phyloP scores from a whole-genome alignment of 2,888 invertebrate genomes.

The Clunio marinus region DNA sequence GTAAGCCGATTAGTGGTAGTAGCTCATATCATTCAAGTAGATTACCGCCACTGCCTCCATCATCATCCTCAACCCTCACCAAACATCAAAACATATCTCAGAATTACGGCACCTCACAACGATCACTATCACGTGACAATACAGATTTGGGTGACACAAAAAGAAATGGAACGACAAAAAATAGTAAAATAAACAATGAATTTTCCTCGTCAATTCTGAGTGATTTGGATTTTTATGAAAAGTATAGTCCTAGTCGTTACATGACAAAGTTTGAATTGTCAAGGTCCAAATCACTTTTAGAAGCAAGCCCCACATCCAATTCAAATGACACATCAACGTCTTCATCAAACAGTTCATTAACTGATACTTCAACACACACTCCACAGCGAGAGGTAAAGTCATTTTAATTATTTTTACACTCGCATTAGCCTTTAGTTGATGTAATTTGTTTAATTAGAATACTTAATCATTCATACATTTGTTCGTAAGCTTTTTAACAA shows the following conservation, averaged over 20 bases:
- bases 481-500: too few species aligned
- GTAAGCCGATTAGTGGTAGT: slow-evolving; percentile 25
- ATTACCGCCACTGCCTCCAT: slow-evolving; percentile 39
- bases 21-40: slow-evolving; percentile 3
- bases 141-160: slow-evolving; percentile 50
- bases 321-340: background rate
- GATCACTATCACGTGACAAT: slow-evolving; percentile 50
- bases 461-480: too few species aligned
- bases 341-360: background rate
- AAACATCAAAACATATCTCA: background rate
- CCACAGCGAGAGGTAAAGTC: slow-evolving; percentile 34
- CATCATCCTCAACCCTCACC: slow-evolving; percentile 42
- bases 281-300: slow-evolving; percentile 52
- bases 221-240: slow-evolving; percentile 65
- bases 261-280: slow-evolving; percentile 57
- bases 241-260: slow-evolving; percentile 72
- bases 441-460: too few species aligned
- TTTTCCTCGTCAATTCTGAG: slow-evolving; percentile 58
- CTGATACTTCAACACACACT: slow-evolving; percentile 20
- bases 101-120: background rate
- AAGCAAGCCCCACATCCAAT: slow-evolving; percentile 42
- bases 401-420: too few species aligned
- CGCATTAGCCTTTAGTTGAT: too few species aligned
- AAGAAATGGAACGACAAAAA: slow-evolving; percentile 50
- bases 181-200: slow-evolving; percentile 54